These are phyloP conservation scores for Sciurus carolinensis DNA, from an alignment of 2,797 vertebrate genomes.

Conservation along the genomic window DNA sequence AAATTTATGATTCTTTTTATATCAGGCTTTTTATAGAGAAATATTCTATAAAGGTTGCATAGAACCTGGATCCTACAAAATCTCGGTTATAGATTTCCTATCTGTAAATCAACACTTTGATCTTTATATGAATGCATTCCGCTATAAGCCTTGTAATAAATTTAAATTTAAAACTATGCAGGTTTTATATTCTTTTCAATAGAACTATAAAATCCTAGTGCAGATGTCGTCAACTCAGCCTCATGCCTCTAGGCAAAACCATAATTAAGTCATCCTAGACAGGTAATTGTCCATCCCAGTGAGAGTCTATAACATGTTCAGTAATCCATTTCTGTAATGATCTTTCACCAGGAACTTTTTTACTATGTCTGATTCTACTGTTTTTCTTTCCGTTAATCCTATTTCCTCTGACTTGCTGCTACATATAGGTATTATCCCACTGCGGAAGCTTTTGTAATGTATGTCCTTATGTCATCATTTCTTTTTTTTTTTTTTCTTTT, in stretches of 20 bases:
- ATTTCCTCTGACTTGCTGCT: constrained; percentile 4
- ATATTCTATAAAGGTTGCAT: constrained; percentile 45
- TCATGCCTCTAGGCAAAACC: constrained; percentile 37
- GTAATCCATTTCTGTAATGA: background rate
- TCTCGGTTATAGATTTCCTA: constrained; percentile 72
- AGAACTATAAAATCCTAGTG: constrained; percentile 49
- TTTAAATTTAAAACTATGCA: constrained; percentile 78
- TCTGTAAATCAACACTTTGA: constrained; percentile 78
- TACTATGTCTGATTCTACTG: constrained; percentile 26
- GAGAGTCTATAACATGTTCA: background rate
- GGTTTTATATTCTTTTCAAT: constrained; percentile 60
- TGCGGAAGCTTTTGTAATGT: background rate
- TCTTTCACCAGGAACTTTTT: constrained; percentile 33
- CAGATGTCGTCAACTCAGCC: constrained; percentile 30
- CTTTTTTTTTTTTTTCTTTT: too few species aligned
- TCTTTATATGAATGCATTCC: constrained; percentile 79
- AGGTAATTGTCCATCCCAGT: constrained; percentile 16
- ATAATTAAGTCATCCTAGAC: constrained; percentile 71
- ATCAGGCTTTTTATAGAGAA: constrained; percentile 69
- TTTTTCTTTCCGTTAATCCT: constrained; percentile 51
- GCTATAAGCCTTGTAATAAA: constrained; percentile 81
- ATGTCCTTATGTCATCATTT: background rate
- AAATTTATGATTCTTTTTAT: constrained; percentile 69
- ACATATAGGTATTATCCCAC: background rate
- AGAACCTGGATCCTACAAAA: constrained; percentile 77